These are phyloP conservation scores for Cyrtodaria siliqua DNA, from an alignment of 2,888 invertebrate species.

Conservation along the genomic window DNA sequence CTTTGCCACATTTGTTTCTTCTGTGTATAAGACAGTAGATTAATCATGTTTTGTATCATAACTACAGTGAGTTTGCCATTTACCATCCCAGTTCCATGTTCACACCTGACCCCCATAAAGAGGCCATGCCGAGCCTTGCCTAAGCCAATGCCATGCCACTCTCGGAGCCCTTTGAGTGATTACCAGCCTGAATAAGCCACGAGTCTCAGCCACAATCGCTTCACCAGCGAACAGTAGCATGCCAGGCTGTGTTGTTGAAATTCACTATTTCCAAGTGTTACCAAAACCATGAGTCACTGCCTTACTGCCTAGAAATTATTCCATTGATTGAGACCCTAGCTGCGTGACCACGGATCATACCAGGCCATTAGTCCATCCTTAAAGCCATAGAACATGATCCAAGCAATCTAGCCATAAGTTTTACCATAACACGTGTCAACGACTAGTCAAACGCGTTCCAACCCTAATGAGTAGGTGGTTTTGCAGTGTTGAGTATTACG, in stretches of 20 bases:
- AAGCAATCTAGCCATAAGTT: conserved; percentile 2
- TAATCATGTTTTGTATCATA: conserved; percentile 40
- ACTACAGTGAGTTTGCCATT: conserved; percentile 59
- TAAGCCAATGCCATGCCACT: conserved; percentile 27
- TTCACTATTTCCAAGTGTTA: conserved; percentile 2
- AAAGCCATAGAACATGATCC: conserved; percentile 4
- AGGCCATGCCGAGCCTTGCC: conserved; percentile 18
- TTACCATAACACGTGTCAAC: conserved; percentile 6
- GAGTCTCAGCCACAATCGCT: conserved; percentile 26
- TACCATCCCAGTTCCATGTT: conserved; percentile 38
- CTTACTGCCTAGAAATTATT: background rate
- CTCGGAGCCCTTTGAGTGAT: conserved; percentile 26
- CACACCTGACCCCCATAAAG: conserved; percentile 7
- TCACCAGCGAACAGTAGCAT: conserved; percentile 25
- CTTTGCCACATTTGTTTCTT: background rate
- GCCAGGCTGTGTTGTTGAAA: conserved; percentile 5
- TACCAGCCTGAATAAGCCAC: conserved; percentile 22
- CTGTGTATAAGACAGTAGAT: background rate
- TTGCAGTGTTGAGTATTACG: background rate
- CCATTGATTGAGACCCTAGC: conserved; percentile 4
- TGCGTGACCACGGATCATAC: conserved; percentile 10
- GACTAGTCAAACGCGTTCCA: background rate
- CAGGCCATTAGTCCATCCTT: background rate
- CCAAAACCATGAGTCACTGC: background rate
- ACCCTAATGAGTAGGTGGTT: conserved; percentile 2